Evolutionary conservation across 2,797 vertebrate genomes (phyloP).

Genomic region (Hyperoplus lanceolatus): DNA sequence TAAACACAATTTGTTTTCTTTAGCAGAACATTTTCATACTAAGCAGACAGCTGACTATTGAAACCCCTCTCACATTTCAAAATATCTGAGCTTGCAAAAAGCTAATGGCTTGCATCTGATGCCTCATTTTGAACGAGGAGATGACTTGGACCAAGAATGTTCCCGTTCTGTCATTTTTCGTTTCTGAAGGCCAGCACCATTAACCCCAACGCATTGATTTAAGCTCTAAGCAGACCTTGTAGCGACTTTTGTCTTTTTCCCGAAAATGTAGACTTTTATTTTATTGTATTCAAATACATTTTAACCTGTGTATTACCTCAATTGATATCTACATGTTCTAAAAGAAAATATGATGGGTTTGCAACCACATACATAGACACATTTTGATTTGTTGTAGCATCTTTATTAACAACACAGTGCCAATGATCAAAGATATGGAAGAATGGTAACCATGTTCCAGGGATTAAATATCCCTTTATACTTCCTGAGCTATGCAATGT

Average conservation of each 20-base stretch:
- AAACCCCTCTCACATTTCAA: conserved; percentile 44
- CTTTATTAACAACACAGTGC: background rate
- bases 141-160: conserved; percentile 2
- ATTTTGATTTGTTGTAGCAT: background rate
- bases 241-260: background rate
- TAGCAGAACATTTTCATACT: conserved; percentile 40
- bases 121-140: conserved; percentile 49
- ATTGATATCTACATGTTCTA: no score
- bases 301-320: background rate
- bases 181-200: conserved; percentile 28
- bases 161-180: conserved; percentile 26
- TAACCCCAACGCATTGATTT: conserved; percentile 16
- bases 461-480: background rate
- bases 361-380: no score
- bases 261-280: background rate
- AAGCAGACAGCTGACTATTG: conserved; percentile 44
- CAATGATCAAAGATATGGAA: background rate
- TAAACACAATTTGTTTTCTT: conserved; percentile 57
- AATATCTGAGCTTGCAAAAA: conserved; percentile 55
- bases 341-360: no score
- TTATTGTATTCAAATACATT: background rate
- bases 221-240: conserved; percentile 2
- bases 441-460: background rate
- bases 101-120: conserved; percentile 56
- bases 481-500: background rate